A percentile compares a stretch with the other conserved stretches of the same genome.
Evolutionary conservation across 2,888 invertebrate genomes (phyloP).

Genomic region (Aphidoletes aphidimyza): DNA sequence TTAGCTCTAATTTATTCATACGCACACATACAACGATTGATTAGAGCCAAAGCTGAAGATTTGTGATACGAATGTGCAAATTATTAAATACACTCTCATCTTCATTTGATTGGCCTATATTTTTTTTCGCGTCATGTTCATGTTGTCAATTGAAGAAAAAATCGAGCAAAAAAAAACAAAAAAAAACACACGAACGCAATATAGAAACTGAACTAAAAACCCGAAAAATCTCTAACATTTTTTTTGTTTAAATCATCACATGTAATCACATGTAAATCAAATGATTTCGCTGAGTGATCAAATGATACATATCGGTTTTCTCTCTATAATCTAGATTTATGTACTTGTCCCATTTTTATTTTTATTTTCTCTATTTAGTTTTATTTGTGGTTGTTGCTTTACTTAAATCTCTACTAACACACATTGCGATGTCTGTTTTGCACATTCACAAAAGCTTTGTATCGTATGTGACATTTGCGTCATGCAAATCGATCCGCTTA

Average conservation of each 20-base stretch:
- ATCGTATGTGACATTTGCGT: background rate
- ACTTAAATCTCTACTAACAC: background rate
- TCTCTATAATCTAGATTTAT: conserved; percentile 36
- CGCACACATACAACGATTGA: background rate
- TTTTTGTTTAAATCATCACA: conserved; percentile 4
- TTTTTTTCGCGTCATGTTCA: too few relatives aligned
- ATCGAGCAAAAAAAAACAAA: background rate
- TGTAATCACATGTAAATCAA: conserved; percentile 36
- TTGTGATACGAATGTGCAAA: too few relatives aligned
- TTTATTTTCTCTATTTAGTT: background rate
- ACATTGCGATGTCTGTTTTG: background rate
- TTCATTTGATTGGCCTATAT: too few relatives aligned
- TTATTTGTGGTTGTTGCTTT: background rate
- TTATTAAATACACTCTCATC: too few relatives aligned
- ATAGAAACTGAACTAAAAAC: background rate
- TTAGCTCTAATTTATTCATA: background rate
- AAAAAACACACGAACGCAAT: background rate
- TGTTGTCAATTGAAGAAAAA: too few relatives aligned
- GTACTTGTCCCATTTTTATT: background rate
- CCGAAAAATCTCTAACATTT: background rate
- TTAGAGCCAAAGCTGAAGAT: too few relatives aligned
- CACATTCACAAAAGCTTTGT: too few relatives aligned
- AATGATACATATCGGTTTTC: background rate
- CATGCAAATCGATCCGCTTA: background rate
- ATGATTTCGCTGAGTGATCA: conserved; percentile 29